Evolutionary conservation across 2,113 vertebrate genomes (phyloP), one percentile per base, ranked within the genome.

Genomic region (Lamprologus tigripictilis): DNA sequence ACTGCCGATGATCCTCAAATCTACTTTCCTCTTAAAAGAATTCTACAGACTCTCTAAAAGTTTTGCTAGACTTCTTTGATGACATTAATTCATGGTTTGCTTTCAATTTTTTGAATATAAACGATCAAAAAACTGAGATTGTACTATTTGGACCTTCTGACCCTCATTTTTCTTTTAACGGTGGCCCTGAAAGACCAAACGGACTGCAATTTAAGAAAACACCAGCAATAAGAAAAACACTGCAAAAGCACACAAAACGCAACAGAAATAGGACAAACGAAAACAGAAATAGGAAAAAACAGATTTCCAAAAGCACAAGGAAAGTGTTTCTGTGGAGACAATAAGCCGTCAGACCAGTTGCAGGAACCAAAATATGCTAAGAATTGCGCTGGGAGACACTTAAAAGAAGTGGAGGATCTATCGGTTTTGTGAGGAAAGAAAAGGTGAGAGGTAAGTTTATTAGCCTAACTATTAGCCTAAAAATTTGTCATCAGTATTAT

Each of bases 271-370:
- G 49, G 49, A 51, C 9, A 13, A 42, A 42, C 5, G 3, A 42
- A 47, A 47, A 51, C 49, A n/a, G 49, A 53, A n/a, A 53, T 53
- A n/a, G 49, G 49, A 53, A 53, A 53, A 53, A 53, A n/a, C 19
- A 1, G 19, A 53, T 53, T 53, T 53, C 19, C 49, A 53, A 53
- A 53, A 53, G 9, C 19, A n/a, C 19, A 53, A 53, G 51, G 51
- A 21, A 53, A 53, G 51, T 53, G 51, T 53, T 53, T 51, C 49
- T 51, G 49, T 10, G 49, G 0, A 51, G 49, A 51, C 49, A 51
- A 51, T 51, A 51, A n/a, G 19, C 1, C 0, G 1, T 2, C 0
- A 9, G 49, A 51, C 9, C 19, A 51, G 49, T 51, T 51, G 49
- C 49, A n/a, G 19, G 49, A 51, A 51, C 19, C 49, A 51, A 51